These are phyloP conservation scores for Platalea minor DNA, from an alignment of 2,797 vertebrate species.

Conservation along the genomic window DNA sequence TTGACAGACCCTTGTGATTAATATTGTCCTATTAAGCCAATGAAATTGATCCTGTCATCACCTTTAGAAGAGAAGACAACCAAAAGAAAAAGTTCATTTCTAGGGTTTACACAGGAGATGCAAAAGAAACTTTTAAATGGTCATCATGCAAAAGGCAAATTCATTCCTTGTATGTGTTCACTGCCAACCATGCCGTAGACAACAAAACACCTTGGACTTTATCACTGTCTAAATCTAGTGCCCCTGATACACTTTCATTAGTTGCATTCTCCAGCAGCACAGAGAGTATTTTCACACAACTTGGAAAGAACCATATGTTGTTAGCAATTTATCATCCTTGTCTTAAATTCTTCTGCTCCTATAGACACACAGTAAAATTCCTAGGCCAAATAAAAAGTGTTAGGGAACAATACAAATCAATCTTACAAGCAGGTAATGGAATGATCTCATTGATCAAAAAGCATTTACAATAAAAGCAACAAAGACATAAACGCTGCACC, in stretches of 20 bases:
- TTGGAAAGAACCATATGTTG: conserved; percentile 40
- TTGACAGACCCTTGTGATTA: conserved; percentile 65
- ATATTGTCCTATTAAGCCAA: conserved; percentile 59
- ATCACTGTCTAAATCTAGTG: conserved; percentile 7
- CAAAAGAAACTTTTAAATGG: background rate
- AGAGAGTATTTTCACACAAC: conserved; percentile 27
- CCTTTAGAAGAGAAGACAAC: conserved; percentile 30
- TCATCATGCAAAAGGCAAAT: background rate
- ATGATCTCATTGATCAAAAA: conserved; percentile 7
- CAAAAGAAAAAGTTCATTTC: conserved; percentile 22
- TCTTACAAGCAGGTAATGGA: background rate
- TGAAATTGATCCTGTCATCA: conserved; percentile 66
- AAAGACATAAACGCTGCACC: background rate
- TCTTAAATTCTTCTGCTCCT: conserved; percentile 50
- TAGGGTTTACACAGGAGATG: conserved; percentile 12
- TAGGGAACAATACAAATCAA: conserved; percentile 18
- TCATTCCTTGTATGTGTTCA: conserved; percentile 3
- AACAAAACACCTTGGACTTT: conserved; percentile 24
- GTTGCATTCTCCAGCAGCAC: conserved; percentile 33
- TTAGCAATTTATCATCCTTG: conserved; percentile 50
- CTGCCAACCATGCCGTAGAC: background rate
- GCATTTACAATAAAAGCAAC: background rate
- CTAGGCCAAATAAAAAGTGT: conserved; percentile 17
- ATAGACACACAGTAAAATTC: conserved; percentile 17
- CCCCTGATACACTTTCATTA: background rate